Base-by-base conservation (phyloP, 2,113 vertebrate genomes). In the Pristiophorus japonicus region DNA sequence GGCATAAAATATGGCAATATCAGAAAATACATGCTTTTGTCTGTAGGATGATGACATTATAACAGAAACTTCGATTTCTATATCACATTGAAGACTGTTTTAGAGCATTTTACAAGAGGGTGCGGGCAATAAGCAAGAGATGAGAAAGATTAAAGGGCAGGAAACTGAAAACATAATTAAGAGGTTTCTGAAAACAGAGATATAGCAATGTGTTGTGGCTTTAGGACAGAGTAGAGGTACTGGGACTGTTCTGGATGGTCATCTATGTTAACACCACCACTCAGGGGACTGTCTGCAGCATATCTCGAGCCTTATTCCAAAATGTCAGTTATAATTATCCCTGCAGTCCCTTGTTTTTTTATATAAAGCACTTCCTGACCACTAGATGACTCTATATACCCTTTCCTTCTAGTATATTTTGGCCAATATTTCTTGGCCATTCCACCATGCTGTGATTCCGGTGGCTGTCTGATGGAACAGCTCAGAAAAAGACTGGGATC, bases 1-100 rank as follows among this genome's bases (percentile, higher is more conserved):
- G n/a, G 73, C 73, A 75, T 38, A 90, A 90, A 90, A 90, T 90
- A 62, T 62, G 27, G 11, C 87, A 90, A 30, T 87, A 27, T 87
- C 20, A 59, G 87, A 27, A 62, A 90, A 90, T 62, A 62, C 30
- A 62, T n/a, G 12, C 34, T 27, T n/a, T 38, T 34, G 30, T 22
- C 51, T 62, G 0, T 90, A 14, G 12, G 51, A 62, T 7, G 27
- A n/a, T n/a, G 55, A 62, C 51, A 55, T 90, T 62, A 75, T 1
- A 62, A 87, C 51, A 59, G n/a, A n/a, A n/a, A 59, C 30, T 34
- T 62, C 59, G 11, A 59, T 59, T 90, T 59, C n/a, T 62, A 62
- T n/a, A 34, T 90, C 51, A 90, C 24, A 59, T 8, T 34, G 84
- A 51, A 87, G 45, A 51, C 1, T 3, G 18, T 42, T 16, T 47